phyloP scores from a whole-genome alignment of 2,888 invertebrate species.

The Camptogramma bilineatum region DNA sequence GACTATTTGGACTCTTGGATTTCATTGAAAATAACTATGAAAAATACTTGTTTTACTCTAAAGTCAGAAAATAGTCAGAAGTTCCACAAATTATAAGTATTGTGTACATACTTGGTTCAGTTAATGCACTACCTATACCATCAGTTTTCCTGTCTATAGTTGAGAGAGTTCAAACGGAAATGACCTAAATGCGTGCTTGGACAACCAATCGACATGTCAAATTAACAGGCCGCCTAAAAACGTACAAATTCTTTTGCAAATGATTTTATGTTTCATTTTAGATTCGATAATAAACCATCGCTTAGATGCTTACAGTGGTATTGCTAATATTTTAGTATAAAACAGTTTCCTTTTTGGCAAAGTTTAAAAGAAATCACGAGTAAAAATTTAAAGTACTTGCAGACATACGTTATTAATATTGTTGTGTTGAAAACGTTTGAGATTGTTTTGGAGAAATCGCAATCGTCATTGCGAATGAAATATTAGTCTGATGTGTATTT shows the following conservation, averaged over 20 bases:
- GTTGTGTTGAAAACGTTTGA: background rate
- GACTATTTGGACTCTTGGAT: no score
- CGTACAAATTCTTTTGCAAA: no score
- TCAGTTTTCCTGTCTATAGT: slow-evolving; percentile 6
- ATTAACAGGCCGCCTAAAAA: slow-evolving; percentile 4
- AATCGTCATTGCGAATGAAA: background rate
- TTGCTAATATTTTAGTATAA: background rate
- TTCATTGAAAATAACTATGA: no score
- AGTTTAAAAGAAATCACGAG: background rate
- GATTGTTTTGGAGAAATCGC: background rate
- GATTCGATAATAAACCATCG: no score
- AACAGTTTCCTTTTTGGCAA: slow-evolving; percentile 2
- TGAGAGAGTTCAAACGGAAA: slow-evolving; percentile 22
- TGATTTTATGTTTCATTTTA: no score
- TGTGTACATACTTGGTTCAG: background rate
- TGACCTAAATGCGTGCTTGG: slow-evolving; percentile 17
- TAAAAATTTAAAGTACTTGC: background rate
- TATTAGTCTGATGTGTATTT: background rate
- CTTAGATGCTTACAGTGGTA: no score
- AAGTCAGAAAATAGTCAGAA: no score
- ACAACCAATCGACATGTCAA: slow-evolving; percentile 16
- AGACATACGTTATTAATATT: background rate
- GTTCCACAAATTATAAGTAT: background rate
- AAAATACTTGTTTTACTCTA: no score
- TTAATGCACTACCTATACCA: background rate